Percentiles rank a stretch among this genome's conserved stretches.
phyloP scores from a whole-genome alignment of 1,140 invertebrate species.

The Helicoverpa armigera region DNA sequence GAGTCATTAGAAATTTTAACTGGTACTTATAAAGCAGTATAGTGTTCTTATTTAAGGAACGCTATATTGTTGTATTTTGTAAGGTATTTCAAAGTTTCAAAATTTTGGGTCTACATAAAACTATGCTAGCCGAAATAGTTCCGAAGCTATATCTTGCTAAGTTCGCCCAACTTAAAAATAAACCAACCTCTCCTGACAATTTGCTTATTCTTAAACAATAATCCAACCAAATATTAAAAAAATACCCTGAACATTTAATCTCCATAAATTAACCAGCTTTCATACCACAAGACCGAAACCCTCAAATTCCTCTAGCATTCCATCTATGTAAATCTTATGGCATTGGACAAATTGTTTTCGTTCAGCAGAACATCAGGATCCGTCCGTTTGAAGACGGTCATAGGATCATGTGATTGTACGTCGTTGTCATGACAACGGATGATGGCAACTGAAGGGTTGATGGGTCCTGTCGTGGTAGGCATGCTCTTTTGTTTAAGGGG shows the following conservation, averaged over 20 bases:
- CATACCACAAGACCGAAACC: background rate
- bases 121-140: no score
- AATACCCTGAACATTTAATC: background rate
- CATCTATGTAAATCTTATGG: slow-evolving; percentile 14
- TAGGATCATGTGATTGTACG: slow-evolving; percentile 15
- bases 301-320: slow-evolving; percentile 27
- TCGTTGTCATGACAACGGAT: slow-evolving; percentile 28
- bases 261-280: background rate
- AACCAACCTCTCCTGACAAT: no score
- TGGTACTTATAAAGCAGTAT: background rate
- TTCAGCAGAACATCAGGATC: slow-evolving; percentile 1
- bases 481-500: background rate
- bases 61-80: background rate
- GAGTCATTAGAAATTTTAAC: slow-evolving; percentile 7
- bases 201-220: no score
- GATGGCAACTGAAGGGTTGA: background rate
- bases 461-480: background rate
- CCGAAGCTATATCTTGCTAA: no score
- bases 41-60: background rate
- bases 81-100: no score
- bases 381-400: background rate
- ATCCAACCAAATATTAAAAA: no score
- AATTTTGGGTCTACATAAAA: no score
- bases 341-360: slow-evolving; percentile 41
- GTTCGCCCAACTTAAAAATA: no score